Conservation (phyloP, 2,797 vertebrate species). For the Hemibagrus guttatus region DNA sequence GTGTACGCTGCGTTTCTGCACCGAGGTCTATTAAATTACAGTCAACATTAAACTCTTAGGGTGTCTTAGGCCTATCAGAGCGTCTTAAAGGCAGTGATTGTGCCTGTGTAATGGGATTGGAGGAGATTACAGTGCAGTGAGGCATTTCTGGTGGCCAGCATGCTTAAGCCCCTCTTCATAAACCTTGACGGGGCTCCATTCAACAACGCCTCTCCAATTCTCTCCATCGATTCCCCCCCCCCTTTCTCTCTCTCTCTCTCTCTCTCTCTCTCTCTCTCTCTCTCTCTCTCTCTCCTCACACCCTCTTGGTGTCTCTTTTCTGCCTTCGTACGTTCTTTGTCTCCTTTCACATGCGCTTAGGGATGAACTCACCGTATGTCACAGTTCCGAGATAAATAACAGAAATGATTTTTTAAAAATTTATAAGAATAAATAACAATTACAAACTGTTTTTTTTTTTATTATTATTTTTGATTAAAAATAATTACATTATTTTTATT, state of each 20-base stretch:
- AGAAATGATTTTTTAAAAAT: background rate
- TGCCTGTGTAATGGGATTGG: constrained; percentile 72
- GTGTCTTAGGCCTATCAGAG: constrained; percentile 63
- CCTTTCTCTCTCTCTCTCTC: constrained; percentile 7
- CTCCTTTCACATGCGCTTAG: background rate
- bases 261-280: background rate
- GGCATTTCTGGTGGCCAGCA: constrained; percentile 59
- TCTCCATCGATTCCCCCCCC: constrained; percentile 26
- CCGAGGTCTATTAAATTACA: constrained; percentile 40
- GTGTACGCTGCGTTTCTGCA: background rate
- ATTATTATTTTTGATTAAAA: background rate
- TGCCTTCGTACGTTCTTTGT: background rate
- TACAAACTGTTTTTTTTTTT: background rate
- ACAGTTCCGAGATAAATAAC: background rate
- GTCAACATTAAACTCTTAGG: constrained; percentile 61
- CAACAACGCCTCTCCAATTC: constrained; percentile 38
- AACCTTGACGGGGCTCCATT: constrained; percentile 22
- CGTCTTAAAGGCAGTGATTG: constrained; percentile 67
- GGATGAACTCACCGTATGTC: background rate
- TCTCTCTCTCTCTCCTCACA: background rate
- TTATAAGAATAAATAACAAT: too few species aligned
- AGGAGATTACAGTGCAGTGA: constrained; percentile 70
- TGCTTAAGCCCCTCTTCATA: constrained; percentile 63
- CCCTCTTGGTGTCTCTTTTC: background rate
- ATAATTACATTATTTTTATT: too few species aligned